Evolutionary conservation across 2,888 invertebrate species (phyloP).

Genomic region (Pegoplata infirma): DNA sequence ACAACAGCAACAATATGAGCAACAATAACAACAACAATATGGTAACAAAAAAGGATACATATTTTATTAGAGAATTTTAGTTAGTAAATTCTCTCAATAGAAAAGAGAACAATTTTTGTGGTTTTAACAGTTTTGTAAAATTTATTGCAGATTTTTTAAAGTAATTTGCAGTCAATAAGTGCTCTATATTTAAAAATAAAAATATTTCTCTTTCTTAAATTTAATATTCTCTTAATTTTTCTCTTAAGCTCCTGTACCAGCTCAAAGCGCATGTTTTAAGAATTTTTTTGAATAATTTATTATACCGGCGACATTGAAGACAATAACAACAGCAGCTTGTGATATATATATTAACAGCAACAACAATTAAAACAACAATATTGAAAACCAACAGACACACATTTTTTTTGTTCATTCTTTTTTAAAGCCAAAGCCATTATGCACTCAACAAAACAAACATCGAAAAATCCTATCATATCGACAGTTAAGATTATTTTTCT

Average conservation of each 20-base stretch:
- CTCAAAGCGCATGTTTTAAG: slow-evolving; percentile 54
- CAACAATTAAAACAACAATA: slow-evolving; percentile 6
- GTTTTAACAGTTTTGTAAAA: too few species aligned
- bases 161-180: neutral
- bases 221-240: neutral
- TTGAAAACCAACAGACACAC: neutral
- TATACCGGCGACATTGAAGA: slow-evolving; percentile 66
- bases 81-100: neutral
- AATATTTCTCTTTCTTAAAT: neutral
- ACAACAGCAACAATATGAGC: too few species aligned
- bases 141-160: slow-evolving; percentile 13
- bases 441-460: slow-evolving; percentile 36
- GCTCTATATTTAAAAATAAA: neutral
- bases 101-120: too few species aligned
- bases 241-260: neutral
- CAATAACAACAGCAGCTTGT: slow-evolving; percentile 50
- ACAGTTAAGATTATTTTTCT: slow-evolving; percentile 9
- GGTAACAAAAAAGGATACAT: slow-evolving; percentile 11
- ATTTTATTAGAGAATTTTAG: neutral
- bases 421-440: slow-evolving; percentile 33
- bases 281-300: slow-evolving; percentile 65
- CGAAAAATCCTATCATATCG: slow-evolving; percentile 11
- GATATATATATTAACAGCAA: too few species aligned
- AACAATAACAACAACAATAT: too few species aligned
- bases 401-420: neutral